Evolutionary conservation across 1,140 invertebrate genomes (phyloP), one percentile per base, ranked within the genome.

Genomic region (Philotrypesis tridentata): DNA sequence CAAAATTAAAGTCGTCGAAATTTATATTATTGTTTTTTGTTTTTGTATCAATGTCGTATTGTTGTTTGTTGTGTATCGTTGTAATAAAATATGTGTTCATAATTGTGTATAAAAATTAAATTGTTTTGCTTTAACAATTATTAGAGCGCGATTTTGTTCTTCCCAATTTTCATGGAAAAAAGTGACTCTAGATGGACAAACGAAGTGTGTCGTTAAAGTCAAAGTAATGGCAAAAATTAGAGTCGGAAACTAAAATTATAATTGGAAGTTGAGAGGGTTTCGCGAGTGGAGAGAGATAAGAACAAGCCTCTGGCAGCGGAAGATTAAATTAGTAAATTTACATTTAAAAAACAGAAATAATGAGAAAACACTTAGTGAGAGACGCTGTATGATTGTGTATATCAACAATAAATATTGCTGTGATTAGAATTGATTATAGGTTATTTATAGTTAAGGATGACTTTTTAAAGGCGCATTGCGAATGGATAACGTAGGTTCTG

Each of bases 341-440:
- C 2, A 71, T 80, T 70, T 83, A 82, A 78, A 74, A 60, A 60
- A 65, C 63, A 37, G 12, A 81, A 37, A 86, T 79, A 79, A 85
- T 63, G 43, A 86, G 80, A 86, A 84, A 89, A 88, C 83, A 89
- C 85, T 89, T 90, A 89, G 88, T 89, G 88, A 90, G 87, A 90
- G 88, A 91, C 80, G 87, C 87, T 90, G 90, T 91, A 91, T 90
- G 90, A 91, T 91, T 89, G 89, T 92, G 89, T 91, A 91, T 92
- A 91, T 91, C 90, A 92, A 92, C 91, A 92, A 92, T 92, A 92
- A 92, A 91, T 91, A 90, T 92, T 91, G 90, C 91, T 91, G 91
- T 92, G 90, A 92, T 92, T 92, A 91, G 90, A 91, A 89, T 90
- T 89, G 89, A 90, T 90, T 91, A 89, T 90, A 89, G 87, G 87